Percentiles rank a stretch among this genome's conserved stretches.
Conservation (phyloP, 2,888 invertebrate genomes). For the Cheilosia soror region DNA sequence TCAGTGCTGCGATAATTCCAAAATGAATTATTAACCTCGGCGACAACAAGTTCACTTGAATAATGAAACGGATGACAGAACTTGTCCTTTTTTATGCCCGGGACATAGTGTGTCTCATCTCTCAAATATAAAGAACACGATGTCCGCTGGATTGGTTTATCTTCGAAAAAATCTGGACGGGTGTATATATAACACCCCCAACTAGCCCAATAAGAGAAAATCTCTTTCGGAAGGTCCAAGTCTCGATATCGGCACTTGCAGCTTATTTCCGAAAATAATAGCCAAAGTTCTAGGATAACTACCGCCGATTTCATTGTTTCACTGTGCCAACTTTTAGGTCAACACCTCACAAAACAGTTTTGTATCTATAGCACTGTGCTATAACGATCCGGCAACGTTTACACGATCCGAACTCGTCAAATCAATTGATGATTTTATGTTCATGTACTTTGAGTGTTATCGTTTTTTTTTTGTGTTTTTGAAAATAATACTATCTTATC, state of each 20-base stretch:
- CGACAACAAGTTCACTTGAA: constrained; percentile 39
- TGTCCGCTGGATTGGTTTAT: constrained; percentile 38
- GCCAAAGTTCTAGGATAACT: background rate
- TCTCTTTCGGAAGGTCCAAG: constrained; percentile 59
- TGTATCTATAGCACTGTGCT: constrained; percentile 1
- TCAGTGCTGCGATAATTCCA: constrained; percentile 52
- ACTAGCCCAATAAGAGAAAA: constrained; percentile 72
- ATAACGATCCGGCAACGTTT: constrained; percentile 16
- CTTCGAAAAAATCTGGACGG: constrained; percentile 73
- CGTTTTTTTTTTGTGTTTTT: constrained; percentile 18
- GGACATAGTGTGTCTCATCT: constrained; percentile 40
- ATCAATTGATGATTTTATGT: constrained; percentile 40
- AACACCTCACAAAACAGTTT: background rate
- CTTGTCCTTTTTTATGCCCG: constrained; percentile 58
- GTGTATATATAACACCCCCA: constrained; percentile 77
- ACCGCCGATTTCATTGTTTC: constrained; percentile 2
- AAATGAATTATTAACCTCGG: constrained; percentile 67
- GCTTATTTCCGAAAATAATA: constrained; percentile 6
- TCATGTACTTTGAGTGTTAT: constrained; percentile 35
- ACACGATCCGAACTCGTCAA: constrained; percentile 41
- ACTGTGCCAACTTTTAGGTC: background rate
- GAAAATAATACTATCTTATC: constrained; percentile 49
- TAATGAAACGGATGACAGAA: constrained; percentile 70
- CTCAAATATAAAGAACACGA: constrained; percentile 31
- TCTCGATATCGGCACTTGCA: constrained; percentile 71